Conservation (phyloP, 2,888 invertebrate genomes). For the Leucania comma region DNA sequence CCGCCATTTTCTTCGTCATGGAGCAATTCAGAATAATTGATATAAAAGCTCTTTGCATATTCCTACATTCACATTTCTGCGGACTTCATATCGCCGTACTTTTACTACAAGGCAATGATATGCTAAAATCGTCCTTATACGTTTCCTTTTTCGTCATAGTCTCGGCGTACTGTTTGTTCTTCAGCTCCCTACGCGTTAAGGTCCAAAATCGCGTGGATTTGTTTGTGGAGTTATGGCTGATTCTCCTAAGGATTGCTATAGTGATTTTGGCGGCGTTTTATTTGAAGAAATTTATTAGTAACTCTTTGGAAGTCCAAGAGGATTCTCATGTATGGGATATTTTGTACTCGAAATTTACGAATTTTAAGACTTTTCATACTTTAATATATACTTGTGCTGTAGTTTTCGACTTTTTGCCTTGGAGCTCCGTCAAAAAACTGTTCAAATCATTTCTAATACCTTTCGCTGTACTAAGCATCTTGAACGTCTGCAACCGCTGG, state of each 20-base stretch:
- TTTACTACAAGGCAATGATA: conserved; percentile 84
- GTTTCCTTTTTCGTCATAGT: conserved; percentile 84
- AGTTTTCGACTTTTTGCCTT: conserved; percentile 94
- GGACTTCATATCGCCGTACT: conserved; percentile 83
- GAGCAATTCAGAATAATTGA: conserved; percentile 91
- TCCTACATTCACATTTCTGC: conserved; percentile 85
- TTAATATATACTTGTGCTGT: conserved; percentile 94
- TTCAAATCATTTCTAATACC: conserved; percentile 91
- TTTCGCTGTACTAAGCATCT: conserved; percentile 83
- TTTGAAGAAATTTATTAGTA: conserved; percentile 82
- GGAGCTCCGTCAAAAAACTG: conserved; percentile 88
- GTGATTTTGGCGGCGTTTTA: conserved; percentile 75
- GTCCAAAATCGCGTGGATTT: conserved; percentile 77
- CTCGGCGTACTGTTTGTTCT: conserved; percentile 79
- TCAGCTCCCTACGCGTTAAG: conserved; percentile 79
- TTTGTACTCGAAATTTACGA: conserved; percentile 92
- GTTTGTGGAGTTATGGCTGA: conserved; percentile 75
- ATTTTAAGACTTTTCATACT: conserved; percentile 94
- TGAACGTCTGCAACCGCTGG: conserved; percentile 83
- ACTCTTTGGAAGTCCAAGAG: conserved; percentile 82
- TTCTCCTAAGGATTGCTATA: conserved; percentile 73
- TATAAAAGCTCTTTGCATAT: conserved; percentile 78
- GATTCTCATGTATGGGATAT: conserved; percentile 94
- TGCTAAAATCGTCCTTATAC: conserved; percentile 88
- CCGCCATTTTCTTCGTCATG: conserved; percentile 93